Evolutionary conservation across 2,888 invertebrate species (phyloP).

Genomic region (Melieria picta): DNA sequence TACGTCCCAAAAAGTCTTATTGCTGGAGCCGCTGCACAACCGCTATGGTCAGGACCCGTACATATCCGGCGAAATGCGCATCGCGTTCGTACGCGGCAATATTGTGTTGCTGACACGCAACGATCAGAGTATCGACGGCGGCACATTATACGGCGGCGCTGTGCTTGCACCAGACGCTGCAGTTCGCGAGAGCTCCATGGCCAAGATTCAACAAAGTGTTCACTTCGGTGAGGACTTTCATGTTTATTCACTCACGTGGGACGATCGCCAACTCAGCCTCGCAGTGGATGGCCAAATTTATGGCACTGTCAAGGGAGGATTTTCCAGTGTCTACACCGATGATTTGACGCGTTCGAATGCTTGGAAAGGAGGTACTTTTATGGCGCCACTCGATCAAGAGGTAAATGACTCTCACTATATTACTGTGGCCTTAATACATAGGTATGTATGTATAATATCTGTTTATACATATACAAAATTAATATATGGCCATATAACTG

Average conservation of each 20-base stretch:
- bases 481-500: too few species aligned
- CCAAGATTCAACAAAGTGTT: constrained; percentile 52
- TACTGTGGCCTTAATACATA: too few species aligned
- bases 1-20: constrained; percentile 68
- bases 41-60: constrained; percentile 72
- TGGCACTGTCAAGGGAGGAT: constrained; percentile 64
- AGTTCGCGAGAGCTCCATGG: constrained; percentile 57
- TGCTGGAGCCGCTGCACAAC: constrained; percentile 72
- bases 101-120: constrained; percentile 49
- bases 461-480: too few species aligned
- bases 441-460: too few species aligned
- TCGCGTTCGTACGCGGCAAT: constrained; percentile 80
- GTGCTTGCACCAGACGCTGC: constrained; percentile 55
- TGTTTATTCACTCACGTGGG: constrained; percentile 77
- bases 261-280: constrained; percentile 51
- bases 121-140: constrained; percentile 55
- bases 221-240: constrained; percentile 73
- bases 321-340: constrained; percentile 44
- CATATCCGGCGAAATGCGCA: constrained; percentile 76
- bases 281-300: constrained; percentile 71
- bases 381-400: constrained; percentile 81
- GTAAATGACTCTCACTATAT: constrained; percentile 58
- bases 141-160: constrained; percentile 57
- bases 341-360: constrained; percentile 62
- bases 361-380: constrained; percentile 71